A percentile compares a stretch with the other conserved stretches of the same genome.
Conservation (phyloP, 2,888 invertebrate species). For the Oeneis ivallda region DNA sequence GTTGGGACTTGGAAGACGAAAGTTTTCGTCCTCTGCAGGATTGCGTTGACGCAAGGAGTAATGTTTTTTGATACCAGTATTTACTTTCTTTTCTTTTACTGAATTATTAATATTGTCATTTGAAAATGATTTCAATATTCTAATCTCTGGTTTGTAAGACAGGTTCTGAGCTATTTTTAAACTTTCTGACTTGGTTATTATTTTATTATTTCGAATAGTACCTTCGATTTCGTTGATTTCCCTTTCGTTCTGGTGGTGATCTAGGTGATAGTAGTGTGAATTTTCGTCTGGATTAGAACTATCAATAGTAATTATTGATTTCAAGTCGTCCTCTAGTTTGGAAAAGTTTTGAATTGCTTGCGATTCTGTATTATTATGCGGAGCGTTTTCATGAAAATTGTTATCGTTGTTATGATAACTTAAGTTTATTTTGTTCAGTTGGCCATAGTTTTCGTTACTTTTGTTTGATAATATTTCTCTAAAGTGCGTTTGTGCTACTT, state of each 20-base stretch:
- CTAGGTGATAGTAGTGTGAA: conserved; percentile 56
- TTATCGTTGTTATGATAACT: conserved; percentile 24
- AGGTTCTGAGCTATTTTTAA: conserved; percentile 57
- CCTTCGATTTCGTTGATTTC: conserved; percentile 79
- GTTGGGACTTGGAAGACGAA: conserved; percentile 68
- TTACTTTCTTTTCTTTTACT: conserved; percentile 54
- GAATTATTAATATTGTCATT: conserved; percentile 66
- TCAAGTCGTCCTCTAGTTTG: conserved; percentile 74
- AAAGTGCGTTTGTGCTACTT: conserved; percentile 72
- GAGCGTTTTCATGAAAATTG: conserved; percentile 44
- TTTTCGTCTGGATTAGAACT: conserved; percentile 71
- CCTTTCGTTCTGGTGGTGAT: conserved; percentile 76
- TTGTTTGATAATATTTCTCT: conserved; percentile 65
- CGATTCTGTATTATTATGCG: conserved; percentile 62
- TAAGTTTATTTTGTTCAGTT: conserved; percentile 62
- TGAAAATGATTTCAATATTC: conserved; percentile 64
- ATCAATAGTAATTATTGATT: conserved; percentile 72
- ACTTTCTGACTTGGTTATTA: conserved; percentile 74
- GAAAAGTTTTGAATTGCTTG: conserved; percentile 65
- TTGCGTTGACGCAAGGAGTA: conserved; percentile 77
- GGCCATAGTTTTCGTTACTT: conserved; percentile 66
- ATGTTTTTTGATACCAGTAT: conserved; percentile 68
- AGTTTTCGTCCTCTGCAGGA: conserved; percentile 63
- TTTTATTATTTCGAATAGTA: conserved; percentile 74
- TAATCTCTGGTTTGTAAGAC: conserved; percentile 57